Percentiles rank a stretch among this genome's conserved stretches.
Conservation (phyloP, 2,888 invertebrate genomes). For the Drosophila emarginata region DNA sequence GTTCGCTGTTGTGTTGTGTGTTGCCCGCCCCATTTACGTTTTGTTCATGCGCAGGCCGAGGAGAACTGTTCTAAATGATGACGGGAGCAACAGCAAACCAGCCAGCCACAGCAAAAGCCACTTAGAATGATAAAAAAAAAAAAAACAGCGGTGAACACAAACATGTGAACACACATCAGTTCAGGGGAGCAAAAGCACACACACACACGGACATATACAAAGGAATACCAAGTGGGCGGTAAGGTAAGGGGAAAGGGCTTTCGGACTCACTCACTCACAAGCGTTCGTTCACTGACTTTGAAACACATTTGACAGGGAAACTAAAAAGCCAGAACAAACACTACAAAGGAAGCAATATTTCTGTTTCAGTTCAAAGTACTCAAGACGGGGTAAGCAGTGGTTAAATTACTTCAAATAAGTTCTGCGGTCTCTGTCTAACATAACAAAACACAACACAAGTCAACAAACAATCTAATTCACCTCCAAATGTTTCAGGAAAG, state of each 20-base stretch:
- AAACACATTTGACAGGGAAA: conserved; percentile 76
- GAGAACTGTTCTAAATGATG: conserved; percentile 70
- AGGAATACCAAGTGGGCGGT: conserved; percentile 28
- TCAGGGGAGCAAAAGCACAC: conserved; percentile 30
- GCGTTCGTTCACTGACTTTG: conserved; percentile 77
- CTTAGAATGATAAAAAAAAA: conserved; percentile 47
- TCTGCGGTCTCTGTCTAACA: conserved; percentile 24
- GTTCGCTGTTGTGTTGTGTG: conserved; percentile 35
- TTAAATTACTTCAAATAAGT: conserved; percentile 55
- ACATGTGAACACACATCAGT: conserved; percentile 12
- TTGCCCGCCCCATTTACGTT: conserved; percentile 66
- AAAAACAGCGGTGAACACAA: conserved; percentile 11
- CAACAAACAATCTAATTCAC: conserved; percentile 55
- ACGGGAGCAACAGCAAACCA: conserved; percentile 58
- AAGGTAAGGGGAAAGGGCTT: conserved; percentile 35
- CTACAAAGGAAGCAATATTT: conserved; percentile 52
- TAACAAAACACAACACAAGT: conserved; percentile 20
- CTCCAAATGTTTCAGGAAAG: conserved; percentile 44
- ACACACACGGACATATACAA: not conserved
- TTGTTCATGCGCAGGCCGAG: conserved; percentile 47
- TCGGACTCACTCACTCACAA: conserved; percentile 46
- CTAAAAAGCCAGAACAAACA: conserved; percentile 21
- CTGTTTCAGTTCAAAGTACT: conserved; percentile 30
- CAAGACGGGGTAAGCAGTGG: conserved; percentile 9
- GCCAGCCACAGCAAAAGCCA: conserved; percentile 31